Base-by-base conservation (phyloP, 1,140 invertebrate genomes). In the Glossosoma conforme region DNA sequence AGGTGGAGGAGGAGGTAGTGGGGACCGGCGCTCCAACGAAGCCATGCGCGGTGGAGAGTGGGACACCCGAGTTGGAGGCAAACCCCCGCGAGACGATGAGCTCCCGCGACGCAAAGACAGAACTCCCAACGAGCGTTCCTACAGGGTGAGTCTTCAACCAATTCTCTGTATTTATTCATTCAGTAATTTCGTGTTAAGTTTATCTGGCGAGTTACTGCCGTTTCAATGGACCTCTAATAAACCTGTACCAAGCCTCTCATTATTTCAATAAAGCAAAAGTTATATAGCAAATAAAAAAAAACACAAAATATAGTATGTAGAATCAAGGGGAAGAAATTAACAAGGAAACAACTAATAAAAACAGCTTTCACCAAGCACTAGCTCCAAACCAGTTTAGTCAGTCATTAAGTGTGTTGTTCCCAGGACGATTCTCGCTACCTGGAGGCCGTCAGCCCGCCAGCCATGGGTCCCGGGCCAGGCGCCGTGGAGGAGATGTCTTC, bases 401-500 rank as follows among this genome's bases (percentile, higher is more conserved):
- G n/a, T n/a, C n/a, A n/a, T n/a, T n/a, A n/a, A n/a, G n/a, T n/a
- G n/a, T n/a, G n/a, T n/a, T n/a, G n/a, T n/a, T n/a, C n/a, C n/a
- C 43, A 58, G 56, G 56, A 58, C 17, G 56, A 58, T 9, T 19
- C 42, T 18, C 18, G 47, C 11, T 54, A 51, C 44, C 28, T 47
- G 28, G 51, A 58, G 28, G 50, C 40, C 6, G 46, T 51, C 13
- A 53, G 50, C 28, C 55, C 55, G 1, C 45, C 45, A 3, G 15
- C 38, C n/a, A 43, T 19, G 3, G 47, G 32, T 18, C 13, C 22
- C 9, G 37, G 30, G 14, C 13, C 15, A 5, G 38, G 33, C 1
- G 35, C n/a, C 4, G 43, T 40, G 1, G 56, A 58, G 20, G 56
- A 58, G 35, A 53, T 51, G 35, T 47, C 56, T 10, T 46, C 46